phyloP scores from a whole-genome alignment of 2,113 vertebrate species.

The Stercorarius parasiticus region DNA sequence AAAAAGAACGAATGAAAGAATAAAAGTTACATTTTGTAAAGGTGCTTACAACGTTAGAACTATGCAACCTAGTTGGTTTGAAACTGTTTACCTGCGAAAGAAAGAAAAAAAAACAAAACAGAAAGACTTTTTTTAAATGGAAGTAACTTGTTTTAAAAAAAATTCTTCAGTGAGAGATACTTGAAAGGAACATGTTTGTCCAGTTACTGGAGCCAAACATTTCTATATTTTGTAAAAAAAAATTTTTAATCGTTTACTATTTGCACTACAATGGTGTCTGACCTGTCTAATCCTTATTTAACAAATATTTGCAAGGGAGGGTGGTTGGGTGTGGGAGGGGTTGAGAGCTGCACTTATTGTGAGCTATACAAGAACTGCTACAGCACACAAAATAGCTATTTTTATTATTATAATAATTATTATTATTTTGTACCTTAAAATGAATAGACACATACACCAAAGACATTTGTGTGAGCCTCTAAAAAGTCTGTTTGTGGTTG shows the following conservation, averaged over 20 bases:
- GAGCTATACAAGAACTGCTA: conserved; percentile 84
- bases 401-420: conserved; percentile 83
- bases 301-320: conserved; percentile 85
- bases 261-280: conserved; percentile 97
- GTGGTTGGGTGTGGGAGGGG: conserved; percentile 75
- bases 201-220: conserved; percentile 97
- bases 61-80: conserved; percentile 97
- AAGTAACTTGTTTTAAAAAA: conserved; percentile 83
- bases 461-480: conserved; percentile 85
- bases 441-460: conserved; percentile 88
- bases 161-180: conserved; percentile 90
- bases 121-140: conserved; percentile 81
- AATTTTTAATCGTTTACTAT: conserved; percentile 87
- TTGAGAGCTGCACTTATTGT: conserved; percentile 87
- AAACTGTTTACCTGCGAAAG: conserved; percentile 87
- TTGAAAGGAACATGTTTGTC: conserved; percentile 99
- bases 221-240: conserved; percentile 89
- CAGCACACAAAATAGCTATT: conserved; percentile 86
- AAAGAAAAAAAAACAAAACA: conserved; percentile 79
- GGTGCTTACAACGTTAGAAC: conserved; percentile 93
- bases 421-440: conserved; percentile 85
- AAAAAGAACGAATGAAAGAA: conserved; percentile 73
- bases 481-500: conserved; percentile 78
- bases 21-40: conserved; percentile 85
- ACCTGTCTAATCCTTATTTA: conserved; percentile 90